Evolutionary conservation across 2,797 vertebrate genomes (phyloP).

Genomic region (Cottoperca gobio): DNA sequence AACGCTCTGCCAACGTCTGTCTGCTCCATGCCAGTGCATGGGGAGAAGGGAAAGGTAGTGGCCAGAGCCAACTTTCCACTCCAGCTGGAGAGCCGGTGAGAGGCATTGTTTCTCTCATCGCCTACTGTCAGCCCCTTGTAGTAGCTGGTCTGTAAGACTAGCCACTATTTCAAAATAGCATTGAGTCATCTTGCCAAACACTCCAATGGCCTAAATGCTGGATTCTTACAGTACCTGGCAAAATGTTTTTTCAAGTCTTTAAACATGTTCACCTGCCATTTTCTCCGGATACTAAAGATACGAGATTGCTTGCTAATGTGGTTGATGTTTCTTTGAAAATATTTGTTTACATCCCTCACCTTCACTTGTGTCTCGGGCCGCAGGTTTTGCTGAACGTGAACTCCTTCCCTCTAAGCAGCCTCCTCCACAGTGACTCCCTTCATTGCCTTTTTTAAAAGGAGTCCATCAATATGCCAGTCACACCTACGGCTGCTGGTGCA

Average conservation of each 20-base stretch:
- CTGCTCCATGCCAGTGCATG: slow-evolving; percentile 71
- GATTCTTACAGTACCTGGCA: slow-evolving; percentile 16
- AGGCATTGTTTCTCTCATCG: slow-evolving; percentile 68
- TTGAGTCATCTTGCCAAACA: slow-evolving; percentile 45
- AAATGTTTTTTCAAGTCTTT: neutral
- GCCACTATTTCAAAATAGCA: slow-evolving; percentile 52
- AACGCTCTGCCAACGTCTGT: slow-evolving; percentile 64
- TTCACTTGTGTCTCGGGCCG: slow-evolving; percentile 19
- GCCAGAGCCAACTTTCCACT: slow-evolving; percentile 80
- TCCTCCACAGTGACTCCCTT: slow-evolving; percentile 73
- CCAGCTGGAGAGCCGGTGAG: slow-evolving; percentile 79
- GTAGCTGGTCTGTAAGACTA: slow-evolving; percentile 47
- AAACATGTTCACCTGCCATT: slow-evolving; percentile 10
- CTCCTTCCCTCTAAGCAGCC: slow-evolving; percentile 28
- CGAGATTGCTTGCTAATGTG: neutral
- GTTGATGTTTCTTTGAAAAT: neutral
- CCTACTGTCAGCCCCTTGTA: slow-evolving; percentile 60
- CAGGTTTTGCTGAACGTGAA: slow-evolving; percentile 26
- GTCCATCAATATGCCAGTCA: slow-evolving; percentile 74
- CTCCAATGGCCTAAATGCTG: slow-evolving; percentile 35
- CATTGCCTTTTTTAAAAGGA: slow-evolving; percentile 61
- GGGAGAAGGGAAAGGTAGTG: slow-evolving; percentile 70
- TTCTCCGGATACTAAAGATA: neutral
- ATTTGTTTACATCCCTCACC: neutral
- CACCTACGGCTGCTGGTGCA: slow-evolving; percentile 54